Evolutionary conservation across 2,797 vertebrate genomes (phyloP), one percentile per base, ranked within the genome.

Genomic region (Sebastes itinus): DNA sequence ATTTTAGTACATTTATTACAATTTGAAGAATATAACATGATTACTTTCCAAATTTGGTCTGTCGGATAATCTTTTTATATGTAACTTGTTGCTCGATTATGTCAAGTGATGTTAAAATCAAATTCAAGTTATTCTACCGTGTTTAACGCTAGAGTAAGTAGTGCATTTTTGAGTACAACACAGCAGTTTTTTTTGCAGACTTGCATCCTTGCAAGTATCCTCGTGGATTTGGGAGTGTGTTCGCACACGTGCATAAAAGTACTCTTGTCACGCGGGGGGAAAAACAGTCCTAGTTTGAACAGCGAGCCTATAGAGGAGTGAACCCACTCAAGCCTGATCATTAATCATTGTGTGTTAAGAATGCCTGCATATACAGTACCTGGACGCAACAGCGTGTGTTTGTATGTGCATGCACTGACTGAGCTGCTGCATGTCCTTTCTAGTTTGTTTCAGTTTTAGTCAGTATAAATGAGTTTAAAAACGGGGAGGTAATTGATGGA

Each of bases 401-500:
- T 61, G 54, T 42, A 33, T 61, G 58, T 52, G 60, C 30, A 18
- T 69, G 42, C 11, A 18, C 7, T 49, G 46, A 49, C 71, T 63
- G 32, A 49, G 32, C 62, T 69, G 68, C 68, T 70, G 20, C 59
- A 23, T 71, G 72, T 68, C 38, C 76, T 68, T 67, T 65, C 12
- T 32, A n/a, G 32, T 49, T 27, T 61, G 60, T 78, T 66, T 46
- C n/a, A 22, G 52, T 65, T 77, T 32, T 72, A 80, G 72, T 78
- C 75, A 67, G 75, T 87, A 75, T 83, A 83, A 83, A 89, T 84
- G 69, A 90, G 73, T 83, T 84, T 78, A 86, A 81, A 89, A 91
- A 82, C 58, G 73, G 52, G 46, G n/a, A 74, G 58, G 69, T 91
- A 90, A 94, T 91, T 90, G 93, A 95, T 93, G 89, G 78, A 75